A percentile compares a stretch with the other conserved stretches of the same genome.
Evolutionary conservation across 2,888 invertebrate species (phyloP).

Genomic region (Octonoba sinensis): DNA sequence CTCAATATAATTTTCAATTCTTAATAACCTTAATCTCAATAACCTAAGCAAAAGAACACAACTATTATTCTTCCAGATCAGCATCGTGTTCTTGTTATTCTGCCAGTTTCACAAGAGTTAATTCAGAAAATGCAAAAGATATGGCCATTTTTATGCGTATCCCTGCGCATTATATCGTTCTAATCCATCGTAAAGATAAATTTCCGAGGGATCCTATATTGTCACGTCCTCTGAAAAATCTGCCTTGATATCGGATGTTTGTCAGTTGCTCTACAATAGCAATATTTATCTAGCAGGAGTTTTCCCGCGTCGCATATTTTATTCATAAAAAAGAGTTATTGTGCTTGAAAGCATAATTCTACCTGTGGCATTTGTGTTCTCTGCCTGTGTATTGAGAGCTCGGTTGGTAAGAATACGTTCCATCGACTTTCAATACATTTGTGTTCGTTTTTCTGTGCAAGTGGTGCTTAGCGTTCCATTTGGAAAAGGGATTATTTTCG

Average conservation of each 20-base stretch:
- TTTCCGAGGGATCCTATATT: slow-evolving; percentile 11
- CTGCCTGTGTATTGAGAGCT: too few species aligned
- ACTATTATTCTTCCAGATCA: too few species aligned
- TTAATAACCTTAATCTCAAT: too few species aligned
- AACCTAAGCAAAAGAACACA: too few species aligned
- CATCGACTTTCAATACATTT: too few species aligned
- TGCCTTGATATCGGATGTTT: not conserved
- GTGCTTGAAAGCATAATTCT: not conserved
- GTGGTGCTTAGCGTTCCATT: too few species aligned
- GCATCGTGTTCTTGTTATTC: not conserved
- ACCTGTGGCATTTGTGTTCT: too few species aligned
- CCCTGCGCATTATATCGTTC: slow-evolving; percentile 8
- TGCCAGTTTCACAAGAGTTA: slow-evolving; percentile 8
- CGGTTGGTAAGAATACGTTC: too few species aligned
- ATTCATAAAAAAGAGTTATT: slow-evolving; percentile 16
- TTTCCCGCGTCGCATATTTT: slow-evolving; percentile 9
- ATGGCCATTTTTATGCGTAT: slow-evolving; percentile 18
- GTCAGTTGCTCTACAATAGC: slow-evolving; percentile 18
- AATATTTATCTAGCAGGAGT: slow-evolving; percentile 18
- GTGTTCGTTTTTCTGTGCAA: too few species aligned
- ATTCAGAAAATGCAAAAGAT: slow-evolving; percentile 19
- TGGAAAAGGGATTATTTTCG: too few species aligned
- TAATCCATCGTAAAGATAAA: slow-evolving; percentile 24
- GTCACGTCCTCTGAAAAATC: slow-evolving; percentile 19
- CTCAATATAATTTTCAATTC: too few species aligned